Conservation (phyloP, 1,140 invertebrate species). For the Pseudachorutes palmiensis region DNA sequence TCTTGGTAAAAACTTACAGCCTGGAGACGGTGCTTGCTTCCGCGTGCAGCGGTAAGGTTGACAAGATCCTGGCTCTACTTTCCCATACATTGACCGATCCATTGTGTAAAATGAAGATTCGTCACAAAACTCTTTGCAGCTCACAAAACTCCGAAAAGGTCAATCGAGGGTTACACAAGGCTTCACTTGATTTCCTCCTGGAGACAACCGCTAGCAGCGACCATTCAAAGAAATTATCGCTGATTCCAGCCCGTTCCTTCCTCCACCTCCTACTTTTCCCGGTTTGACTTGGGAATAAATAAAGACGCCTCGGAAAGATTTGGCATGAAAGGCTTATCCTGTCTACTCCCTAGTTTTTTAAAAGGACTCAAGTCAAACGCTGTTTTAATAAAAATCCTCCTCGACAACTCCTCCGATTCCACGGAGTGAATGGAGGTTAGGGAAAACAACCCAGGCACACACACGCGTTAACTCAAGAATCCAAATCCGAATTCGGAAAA, state of each 20-base stretch:
- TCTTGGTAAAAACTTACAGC: slow-evolving; percentile 70
- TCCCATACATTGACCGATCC: slow-evolving; percentile 78
- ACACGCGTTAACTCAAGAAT: no score
- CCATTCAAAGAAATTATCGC: neutral
- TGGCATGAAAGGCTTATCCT: neutral
- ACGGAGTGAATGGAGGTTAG: no score
- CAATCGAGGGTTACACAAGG: neutral
- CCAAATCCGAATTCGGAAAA: no score
- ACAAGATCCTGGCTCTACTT: slow-evolving; percentile 65
- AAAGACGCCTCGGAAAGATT: neutral
- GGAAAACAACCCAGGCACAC: no score
- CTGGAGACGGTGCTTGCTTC: slow-evolving; percentile 68
- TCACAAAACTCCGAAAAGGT: neutral
- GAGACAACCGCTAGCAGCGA: neutral
- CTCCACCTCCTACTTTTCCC: neutral
- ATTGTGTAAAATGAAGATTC: slow-evolving; percentile 43
- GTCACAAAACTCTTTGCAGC: neutral
- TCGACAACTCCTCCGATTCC: neutral
- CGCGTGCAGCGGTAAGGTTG: slow-evolving; percentile 69
- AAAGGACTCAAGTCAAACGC: neutral
- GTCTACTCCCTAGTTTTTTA: neutral
- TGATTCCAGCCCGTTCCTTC: neutral
- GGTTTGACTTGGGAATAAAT: neutral
- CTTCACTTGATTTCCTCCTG: neutral
- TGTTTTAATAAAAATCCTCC: neutral